Evolutionary conservation across 2,797 vertebrate species (phyloP), one percentile per base, ranked within the genome.

Genomic region (Sandelia bainsii): DNA sequence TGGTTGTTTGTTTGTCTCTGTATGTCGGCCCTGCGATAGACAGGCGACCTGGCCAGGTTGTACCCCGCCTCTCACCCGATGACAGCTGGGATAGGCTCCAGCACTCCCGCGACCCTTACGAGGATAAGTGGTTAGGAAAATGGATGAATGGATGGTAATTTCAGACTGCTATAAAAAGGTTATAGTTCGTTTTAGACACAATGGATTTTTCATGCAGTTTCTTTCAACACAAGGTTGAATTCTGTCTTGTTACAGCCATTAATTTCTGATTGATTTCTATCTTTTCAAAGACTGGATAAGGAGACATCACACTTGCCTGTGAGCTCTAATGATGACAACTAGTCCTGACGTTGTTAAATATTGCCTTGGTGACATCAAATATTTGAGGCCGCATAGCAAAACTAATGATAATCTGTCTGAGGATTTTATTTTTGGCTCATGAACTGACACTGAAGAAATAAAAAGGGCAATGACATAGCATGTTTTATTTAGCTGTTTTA

Each of bases 321-420:
- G 48, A 69, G 51, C 56, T 68, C 32, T 62, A 44, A 76, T 60
- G 57, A 72, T 54, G 23, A 62, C 29, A 63, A 54, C 44, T 7
- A 10, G 22, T 6, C 9, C 7, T 29, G 54, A 66, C 50, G 27
- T 12, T 60, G 34, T 79, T 80, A 71, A 79, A 70, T 63, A 69
- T 74, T 74, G 2, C 16, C 57, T 44, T 0, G 13, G 54, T 2
- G 11, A 54, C 37, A 32, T 62, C 37, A 61, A 53, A 72, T 77
- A 63, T 80, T 69, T 72, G 34, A 71, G 39, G 50, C 62, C 34
- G 58, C 25, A 57, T 32, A 49, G 44, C 16, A 75, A 66, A 67
- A 66, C 19, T 72, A 49, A 63, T 67, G 49, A 60, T 39, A 9
- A 27, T 50, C 57, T 13, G 34, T 58, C 50, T 20, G 5, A 13